Conservation (phyloP, 1,140 invertebrate genomes). For the Heliothis subflexa region DNA sequence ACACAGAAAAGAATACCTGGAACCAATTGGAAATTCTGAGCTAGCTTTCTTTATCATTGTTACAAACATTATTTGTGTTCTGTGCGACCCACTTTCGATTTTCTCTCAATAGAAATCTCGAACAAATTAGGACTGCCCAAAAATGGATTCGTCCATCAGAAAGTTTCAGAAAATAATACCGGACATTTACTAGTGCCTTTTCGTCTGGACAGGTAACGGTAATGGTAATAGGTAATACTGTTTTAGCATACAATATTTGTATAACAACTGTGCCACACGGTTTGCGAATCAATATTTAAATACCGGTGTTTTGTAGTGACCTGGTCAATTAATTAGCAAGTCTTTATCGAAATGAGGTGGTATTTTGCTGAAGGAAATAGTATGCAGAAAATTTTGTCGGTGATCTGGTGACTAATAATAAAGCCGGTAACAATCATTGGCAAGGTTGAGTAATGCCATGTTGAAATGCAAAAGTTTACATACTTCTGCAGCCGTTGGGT, state of each 20-base stretch:
- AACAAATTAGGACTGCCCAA: constrained; percentile 20
- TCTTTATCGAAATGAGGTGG: background rate
- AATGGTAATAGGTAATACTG: constrained; percentile 20
- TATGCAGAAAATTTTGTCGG: background rate
- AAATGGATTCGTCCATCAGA: constrained; percentile 4
- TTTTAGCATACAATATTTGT: constrained; percentile 1
- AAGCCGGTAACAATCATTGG: no score
- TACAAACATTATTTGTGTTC: no score
- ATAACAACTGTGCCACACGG: constrained; percentile 15
- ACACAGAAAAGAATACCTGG: no score
- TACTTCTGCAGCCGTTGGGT: no score
- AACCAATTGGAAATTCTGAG: no score
- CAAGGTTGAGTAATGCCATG: no score
- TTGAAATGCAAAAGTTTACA: no score
- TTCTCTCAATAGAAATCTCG: background rate
- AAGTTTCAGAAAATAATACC: background rate
- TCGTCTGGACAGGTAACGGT: constrained; percentile 7
- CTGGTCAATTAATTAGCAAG: constrained; percentile 20
- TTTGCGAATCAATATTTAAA: constrained; percentile 1
- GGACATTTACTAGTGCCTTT: background rate
- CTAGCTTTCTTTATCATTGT: no score
- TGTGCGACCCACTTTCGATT: constrained; percentile 9
- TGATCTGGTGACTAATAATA: no score
- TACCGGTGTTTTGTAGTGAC: constrained; percentile 15
- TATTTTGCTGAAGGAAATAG: background rate